phyloP scores from a whole-genome alignment of 2,797 vertebrate genomes.

The Fundulus diaphanus region DNA sequence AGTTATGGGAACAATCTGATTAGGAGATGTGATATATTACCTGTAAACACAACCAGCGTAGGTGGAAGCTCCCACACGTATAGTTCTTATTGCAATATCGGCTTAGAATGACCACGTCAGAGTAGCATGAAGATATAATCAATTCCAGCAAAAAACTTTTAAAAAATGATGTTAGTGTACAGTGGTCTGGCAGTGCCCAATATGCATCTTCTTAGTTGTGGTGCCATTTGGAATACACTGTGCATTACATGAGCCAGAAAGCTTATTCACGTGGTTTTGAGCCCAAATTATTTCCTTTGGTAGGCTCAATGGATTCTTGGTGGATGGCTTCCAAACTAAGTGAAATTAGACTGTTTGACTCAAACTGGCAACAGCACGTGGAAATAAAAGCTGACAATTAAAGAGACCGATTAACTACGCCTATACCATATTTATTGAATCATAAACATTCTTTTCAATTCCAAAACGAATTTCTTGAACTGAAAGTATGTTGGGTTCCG shows the following conservation, averaged over 20 bases:
- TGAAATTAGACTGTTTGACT: slow-evolving; percentile 21
- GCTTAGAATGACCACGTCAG: no score
- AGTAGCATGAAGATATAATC: background rate
- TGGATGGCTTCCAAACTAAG: slow-evolving; percentile 6
- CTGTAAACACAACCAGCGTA: background rate
- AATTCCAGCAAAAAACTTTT: background rate
- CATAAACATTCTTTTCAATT: slow-evolving; percentile 1
- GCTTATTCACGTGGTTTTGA: slow-evolving; percentile 21
- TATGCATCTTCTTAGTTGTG: slow-evolving; percentile 11
- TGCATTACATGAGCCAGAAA: slow-evolving; percentile 18
- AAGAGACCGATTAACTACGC: slow-evolving; percentile 8
- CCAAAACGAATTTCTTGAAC: slow-evolving; percentile 5
- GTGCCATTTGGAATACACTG: slow-evolving; percentile 19
- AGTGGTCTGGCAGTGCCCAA: background rate
- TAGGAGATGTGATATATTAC: no score
- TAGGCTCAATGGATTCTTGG: slow-evolving; percentile 15
- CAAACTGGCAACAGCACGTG: slow-evolving; percentile 4
- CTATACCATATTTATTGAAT: slow-evolving; percentile 17
- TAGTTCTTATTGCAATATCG: background rate
- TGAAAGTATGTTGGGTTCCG: background rate
- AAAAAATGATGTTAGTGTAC: slow-evolving; percentile 12
- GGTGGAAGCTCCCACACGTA: background rate
- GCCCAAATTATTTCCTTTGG: slow-evolving; percentile 27
- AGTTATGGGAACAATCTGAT: no score
- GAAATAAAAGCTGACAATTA: slow-evolving; percentile 16